Conservation (phyloP, 2,888 invertebrate genomes). For the Zelleria hepariella region DNA sequence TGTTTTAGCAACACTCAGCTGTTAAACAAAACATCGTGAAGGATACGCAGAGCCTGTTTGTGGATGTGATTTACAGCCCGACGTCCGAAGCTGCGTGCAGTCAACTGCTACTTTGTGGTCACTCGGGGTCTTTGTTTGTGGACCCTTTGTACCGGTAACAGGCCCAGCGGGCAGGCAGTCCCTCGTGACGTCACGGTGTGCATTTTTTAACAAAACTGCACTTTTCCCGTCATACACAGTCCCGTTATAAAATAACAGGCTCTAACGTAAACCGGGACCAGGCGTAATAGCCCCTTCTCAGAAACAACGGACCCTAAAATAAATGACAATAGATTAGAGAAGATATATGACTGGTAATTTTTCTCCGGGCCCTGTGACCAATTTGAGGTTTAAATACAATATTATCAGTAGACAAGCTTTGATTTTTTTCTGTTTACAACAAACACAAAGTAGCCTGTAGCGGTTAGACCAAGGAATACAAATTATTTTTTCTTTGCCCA, state of each 20-base stretch:
- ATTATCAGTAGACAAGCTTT: slow-evolving; percentile 30
- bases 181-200: slow-evolving; percentile 57
- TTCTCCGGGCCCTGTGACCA: slow-evolving; percentile 44
- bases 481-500: slow-evolving; percentile 13
- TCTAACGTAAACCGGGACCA: slow-evolving; percentile 62
- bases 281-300: slow-evolving; percentile 47
- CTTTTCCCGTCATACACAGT: slow-evolving; percentile 51
- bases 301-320: slow-evolving; percentile 45
- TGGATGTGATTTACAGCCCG: slow-evolving; percentile 16
- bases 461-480: slow-evolving; percentile 26
- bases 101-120: slow-evolving; percentile 59
- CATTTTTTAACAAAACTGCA: slow-evolving; percentile 55
- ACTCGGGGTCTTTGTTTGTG: slow-evolving; percentile 43
- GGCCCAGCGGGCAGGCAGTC: slow-evolving; percentile 28
- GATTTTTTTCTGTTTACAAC: slow-evolving; percentile 28
- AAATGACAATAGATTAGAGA: slow-evolving; percentile 43
- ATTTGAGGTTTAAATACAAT: slow-evolving; percentile 61
- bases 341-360: slow-evolving; percentile 54
- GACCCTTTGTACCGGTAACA: slow-evolving; percentile 52
- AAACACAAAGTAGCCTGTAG: slow-evolving; percentile 34
- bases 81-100: slow-evolving; percentile 32
- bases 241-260: slow-evolving; percentile 59
- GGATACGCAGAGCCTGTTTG: slow-evolving; percentile 18
- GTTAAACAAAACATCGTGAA: neutral
- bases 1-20: neutral